Evolutionary conservation across 1,140 invertebrate genomes (phyloP).

Genomic region (Ephestia elutella): DNA sequence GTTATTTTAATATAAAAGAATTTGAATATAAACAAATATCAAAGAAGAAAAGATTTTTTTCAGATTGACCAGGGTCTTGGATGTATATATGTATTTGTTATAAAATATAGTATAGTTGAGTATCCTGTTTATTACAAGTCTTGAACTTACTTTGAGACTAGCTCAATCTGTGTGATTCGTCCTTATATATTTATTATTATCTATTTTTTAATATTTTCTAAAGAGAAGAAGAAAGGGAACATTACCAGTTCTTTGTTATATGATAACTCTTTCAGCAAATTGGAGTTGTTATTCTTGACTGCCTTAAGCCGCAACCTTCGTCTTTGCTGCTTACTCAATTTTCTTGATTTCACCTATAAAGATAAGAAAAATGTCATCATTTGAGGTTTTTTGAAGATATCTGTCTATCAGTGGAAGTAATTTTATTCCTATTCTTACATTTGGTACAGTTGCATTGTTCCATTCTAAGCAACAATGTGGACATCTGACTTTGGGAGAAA

Average conservation of each 20-base stretch:
- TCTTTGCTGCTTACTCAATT: constrained; percentile 49
- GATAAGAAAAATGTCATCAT: background rate
- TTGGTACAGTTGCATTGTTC: constrained; percentile 30
- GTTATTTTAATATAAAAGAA: background rate
- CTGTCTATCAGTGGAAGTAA: too few relatives aligned
- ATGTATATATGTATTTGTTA: too few relatives aligned
- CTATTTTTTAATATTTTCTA: background rate
- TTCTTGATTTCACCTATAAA: constrained; percentile 39
- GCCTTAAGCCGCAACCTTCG: constrained; percentile 18
- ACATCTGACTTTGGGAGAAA: constrained; percentile 45
- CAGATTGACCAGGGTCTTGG: too few relatives aligned
- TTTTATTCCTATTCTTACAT: constrained; percentile 35
- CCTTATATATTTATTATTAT: too few relatives aligned
- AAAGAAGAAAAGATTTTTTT: background rate
- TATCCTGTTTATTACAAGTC: too few relatives aligned
- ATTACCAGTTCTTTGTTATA: constrained; percentile 1
- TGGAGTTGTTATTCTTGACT: background rate
- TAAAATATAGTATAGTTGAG: too few relatives aligned
- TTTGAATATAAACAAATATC: background rate
- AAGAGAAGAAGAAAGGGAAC: background rate
- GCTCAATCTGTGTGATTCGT: too few relatives aligned
- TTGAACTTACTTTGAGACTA: too few relatives aligned
- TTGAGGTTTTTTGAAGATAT: background rate
- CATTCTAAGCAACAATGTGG: constrained; percentile 51
- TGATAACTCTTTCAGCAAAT: background rate